phyloP scores from a whole-genome alignment of 1,140 invertebrate genomes.

The Diachasmimorpha longicaudata region DNA sequence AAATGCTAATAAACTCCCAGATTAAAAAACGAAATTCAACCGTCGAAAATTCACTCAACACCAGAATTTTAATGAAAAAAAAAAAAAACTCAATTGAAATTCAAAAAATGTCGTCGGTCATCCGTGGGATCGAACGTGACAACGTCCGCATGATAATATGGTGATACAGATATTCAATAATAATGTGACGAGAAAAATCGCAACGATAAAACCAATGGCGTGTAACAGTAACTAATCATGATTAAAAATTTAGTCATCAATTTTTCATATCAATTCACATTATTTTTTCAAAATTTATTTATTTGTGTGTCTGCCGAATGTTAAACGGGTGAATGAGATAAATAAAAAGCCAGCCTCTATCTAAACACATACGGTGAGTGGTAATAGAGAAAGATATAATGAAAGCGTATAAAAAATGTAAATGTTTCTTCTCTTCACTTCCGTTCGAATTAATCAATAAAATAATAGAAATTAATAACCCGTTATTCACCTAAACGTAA shows the following conservation, averaged over 20 bases:
- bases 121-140: constrained; percentile 22
- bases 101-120: constrained; percentile 18
- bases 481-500: constrained; percentile 55
- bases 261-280: neutral
- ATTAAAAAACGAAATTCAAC: no score
- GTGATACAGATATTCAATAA: constrained; percentile 13
- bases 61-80: neutral
- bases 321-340: constrained; percentile 14
- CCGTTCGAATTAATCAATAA: neutral
- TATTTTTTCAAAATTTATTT: neutral
- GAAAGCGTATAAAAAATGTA: constrained; percentile 3
- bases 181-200: constrained; percentile 17
- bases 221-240: constrained; percentile 6
- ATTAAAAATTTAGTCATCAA: constrained; percentile 3
- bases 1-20: no score
- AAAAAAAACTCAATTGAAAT: neutral
- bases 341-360: constrained; percentile 45
- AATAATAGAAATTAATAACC: constrained; percentile 37
- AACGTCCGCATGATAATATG: constrained; percentile 18
- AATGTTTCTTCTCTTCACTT: constrained; percentile 25
- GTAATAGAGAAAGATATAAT: constrained; percentile 40
- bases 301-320: neutral
- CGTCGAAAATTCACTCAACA: neutral
- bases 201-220: constrained; percentile 17
- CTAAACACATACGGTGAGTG: constrained; percentile 57